Conservation (phyloP, 2,888 invertebrate species). For the Microplitis deprimator region DNA sequence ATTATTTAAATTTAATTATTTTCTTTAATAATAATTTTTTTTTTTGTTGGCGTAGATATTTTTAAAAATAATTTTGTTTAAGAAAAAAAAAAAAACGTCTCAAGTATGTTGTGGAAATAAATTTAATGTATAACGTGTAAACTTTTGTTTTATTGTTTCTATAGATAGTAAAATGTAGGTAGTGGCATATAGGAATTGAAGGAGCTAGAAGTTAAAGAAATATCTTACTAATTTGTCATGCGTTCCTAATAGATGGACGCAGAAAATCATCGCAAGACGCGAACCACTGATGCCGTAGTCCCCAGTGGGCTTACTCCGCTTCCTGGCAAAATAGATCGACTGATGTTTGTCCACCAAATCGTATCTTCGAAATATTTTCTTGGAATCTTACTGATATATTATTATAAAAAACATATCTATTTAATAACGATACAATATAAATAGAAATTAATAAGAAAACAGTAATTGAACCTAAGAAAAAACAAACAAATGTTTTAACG, state of each 20-base stretch:
- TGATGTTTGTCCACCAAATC: not conserved
- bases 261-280: conserved; percentile 67
- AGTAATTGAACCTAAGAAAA: not conserved
- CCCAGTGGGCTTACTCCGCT: conserved; percentile 15
- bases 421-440: not conserved
- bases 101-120: too few species aligned
- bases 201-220: conserved; percentile 6
- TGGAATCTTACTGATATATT: too few species aligned
- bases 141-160: too few species aligned
- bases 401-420: not conserved
- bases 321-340: not conserved
- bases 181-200: not conserved
- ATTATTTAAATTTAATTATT: too few species aligned
- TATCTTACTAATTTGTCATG: conserved; percentile 45
- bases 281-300: conserved; percentile 52
- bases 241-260: conserved; percentile 62
- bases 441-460: not conserved
- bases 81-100: not conserved
- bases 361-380: not conserved
- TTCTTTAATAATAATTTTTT: too few species aligned
- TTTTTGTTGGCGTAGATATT: not conserved
- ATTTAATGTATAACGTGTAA: too few species aligned
- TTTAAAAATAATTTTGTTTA: not conserved
- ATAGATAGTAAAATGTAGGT: not conserved
- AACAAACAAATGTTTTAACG: not conserved